phyloP scores from a whole-genome alignment of 2,113 vertebrate species.

The Morone saxatilis region DNA sequence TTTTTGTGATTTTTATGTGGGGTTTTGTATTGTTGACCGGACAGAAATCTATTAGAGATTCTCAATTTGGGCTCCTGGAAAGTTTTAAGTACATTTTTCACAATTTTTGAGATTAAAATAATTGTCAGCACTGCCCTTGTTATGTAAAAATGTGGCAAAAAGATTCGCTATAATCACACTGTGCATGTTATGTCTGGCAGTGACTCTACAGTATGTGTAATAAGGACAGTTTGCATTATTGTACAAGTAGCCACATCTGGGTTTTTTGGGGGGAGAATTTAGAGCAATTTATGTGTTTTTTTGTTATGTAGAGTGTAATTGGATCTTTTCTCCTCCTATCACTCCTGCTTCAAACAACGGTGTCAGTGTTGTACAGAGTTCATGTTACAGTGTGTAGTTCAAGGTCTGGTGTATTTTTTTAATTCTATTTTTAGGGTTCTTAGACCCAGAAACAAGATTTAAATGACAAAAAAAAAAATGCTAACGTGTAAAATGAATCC shows the following conservation, averaged over 20 bases:
- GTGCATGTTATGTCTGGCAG: too few relatives aligned
- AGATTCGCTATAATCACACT: too few relatives aligned
- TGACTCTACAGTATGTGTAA: not conserved
- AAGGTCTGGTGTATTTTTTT: not conserved
- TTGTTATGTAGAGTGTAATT: not conserved
- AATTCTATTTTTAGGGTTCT: not conserved
- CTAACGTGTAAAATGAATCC: not conserved
- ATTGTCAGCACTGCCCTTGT: too few relatives aligned
- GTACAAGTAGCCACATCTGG: too few relatives aligned
- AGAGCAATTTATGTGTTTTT: not conserved
- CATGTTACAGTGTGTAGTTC: constrained; percentile 6
- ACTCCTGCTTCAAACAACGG: not conserved
- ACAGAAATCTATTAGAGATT: too few relatives aligned
- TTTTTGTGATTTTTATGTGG: not conserved
- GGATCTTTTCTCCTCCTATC: not conserved
- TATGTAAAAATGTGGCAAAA: too few relatives aligned
- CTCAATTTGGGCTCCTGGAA: too few relatives aligned
- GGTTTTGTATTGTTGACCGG: not conserved
- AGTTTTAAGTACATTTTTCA: too few relatives aligned
- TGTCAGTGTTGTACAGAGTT: not conserved
- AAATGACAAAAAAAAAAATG: not conserved
- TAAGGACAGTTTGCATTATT: too few relatives aligned
- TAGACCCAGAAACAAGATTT: not conserved
- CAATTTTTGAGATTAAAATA: too few relatives aligned
- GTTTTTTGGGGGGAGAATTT: not conserved